phyloP scores from a whole-genome alignment of 2,888 invertebrate genomes.

The Magallana nippona region DNA sequence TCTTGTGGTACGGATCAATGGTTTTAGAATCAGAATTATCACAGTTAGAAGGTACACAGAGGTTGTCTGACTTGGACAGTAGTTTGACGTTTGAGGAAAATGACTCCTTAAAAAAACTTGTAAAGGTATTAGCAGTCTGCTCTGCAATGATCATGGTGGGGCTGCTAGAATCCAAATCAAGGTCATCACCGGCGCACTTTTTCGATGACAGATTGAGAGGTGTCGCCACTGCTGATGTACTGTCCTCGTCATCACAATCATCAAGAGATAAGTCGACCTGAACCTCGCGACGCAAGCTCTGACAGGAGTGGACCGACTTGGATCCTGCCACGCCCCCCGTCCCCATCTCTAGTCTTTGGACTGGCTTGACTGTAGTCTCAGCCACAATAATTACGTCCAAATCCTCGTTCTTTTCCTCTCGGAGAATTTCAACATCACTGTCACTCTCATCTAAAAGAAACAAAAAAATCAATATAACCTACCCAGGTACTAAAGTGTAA shows the following conservation, averaged over 20 bases:
- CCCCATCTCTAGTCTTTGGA: not conserved
- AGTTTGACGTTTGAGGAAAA: not conserved
- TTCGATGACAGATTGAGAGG: slow-evolving; percentile 48
- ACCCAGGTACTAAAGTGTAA: no score
- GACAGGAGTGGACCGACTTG: slow-evolving; percentile 19
- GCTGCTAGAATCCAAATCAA: slow-evolving; percentile 20
- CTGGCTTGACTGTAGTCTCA: slow-evolving; percentile 53
- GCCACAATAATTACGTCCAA: slow-evolving; percentile 69
- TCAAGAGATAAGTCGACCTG: not conserved
- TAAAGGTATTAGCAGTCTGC: not conserved
- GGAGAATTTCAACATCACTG: slow-evolving; percentile 69
- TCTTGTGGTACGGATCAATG: not conserved
- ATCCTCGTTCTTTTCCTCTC: slow-evolving; percentile 68
- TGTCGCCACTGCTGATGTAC: not conserved
- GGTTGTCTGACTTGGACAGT: slow-evolving; percentile 6
- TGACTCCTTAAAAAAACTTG: not conserved
- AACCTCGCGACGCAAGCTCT: not conserved
- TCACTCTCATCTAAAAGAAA: slow-evolving; percentile 62
- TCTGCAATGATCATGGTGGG: not conserved
- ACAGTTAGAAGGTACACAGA: not conserved
- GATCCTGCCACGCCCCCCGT: not conserved
- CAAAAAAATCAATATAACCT: no score
- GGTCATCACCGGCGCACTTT: slow-evolving; percentile 9
- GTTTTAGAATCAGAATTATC: slow-evolving; percentile 19
- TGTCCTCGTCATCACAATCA: not conserved